A percentile compares a stretch with the other conserved stretches of the same genome.
Conservation (phyloP, 1,140 invertebrate genomes). For the Drosophila albomicans region DNA sequence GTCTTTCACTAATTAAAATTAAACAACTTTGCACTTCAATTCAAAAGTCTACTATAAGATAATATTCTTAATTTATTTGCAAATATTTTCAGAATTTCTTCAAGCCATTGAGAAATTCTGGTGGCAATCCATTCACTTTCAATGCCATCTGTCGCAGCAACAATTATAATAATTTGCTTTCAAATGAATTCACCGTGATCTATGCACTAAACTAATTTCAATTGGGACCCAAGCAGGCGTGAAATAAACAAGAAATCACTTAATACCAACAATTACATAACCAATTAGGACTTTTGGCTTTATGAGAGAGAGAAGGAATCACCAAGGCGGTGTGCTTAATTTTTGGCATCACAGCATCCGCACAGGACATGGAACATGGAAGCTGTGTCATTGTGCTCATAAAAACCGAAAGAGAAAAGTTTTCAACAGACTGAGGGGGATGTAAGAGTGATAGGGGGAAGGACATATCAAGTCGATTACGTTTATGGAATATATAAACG, state of each 20-base stretch:
- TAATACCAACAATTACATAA: constrained; percentile 80
- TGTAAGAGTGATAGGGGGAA: not conserved
- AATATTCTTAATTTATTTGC: no score
- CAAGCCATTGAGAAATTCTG: not conserved
- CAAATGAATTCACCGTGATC: constrained; percentile 22
- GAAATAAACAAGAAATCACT: constrained; percentile 80
- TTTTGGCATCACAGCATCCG: constrained; percentile 29
- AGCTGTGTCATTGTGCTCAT: constrained; percentile 35
- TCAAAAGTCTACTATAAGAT: no score
- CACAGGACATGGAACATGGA: constrained; percentile 14
- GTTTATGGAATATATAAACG: constrained; percentile 52
- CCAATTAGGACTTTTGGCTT: constrained; percentile 60
- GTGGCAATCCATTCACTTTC: not conserved
- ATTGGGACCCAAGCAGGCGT: constrained; percentile 55
- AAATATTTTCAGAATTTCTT: not conserved
- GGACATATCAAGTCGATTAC: constrained; percentile 46
- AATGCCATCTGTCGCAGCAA: constrained; percentile 16
- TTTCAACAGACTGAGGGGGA: constrained; percentile 25
- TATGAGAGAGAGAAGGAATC: constrained; percentile 27
- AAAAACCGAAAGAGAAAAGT: constrained; percentile 47
- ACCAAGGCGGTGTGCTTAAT: constrained; percentile 22
- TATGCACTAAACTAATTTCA: constrained; percentile 52
- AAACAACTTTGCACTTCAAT: no score
- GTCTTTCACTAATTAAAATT: no score
- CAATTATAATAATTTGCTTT: constrained; percentile 22